Evolutionary conservation across 1,140 invertebrate species (phyloP), one percentile per base, ranked within the genome.

Genomic region (Zaprionus africanus): DNA sequence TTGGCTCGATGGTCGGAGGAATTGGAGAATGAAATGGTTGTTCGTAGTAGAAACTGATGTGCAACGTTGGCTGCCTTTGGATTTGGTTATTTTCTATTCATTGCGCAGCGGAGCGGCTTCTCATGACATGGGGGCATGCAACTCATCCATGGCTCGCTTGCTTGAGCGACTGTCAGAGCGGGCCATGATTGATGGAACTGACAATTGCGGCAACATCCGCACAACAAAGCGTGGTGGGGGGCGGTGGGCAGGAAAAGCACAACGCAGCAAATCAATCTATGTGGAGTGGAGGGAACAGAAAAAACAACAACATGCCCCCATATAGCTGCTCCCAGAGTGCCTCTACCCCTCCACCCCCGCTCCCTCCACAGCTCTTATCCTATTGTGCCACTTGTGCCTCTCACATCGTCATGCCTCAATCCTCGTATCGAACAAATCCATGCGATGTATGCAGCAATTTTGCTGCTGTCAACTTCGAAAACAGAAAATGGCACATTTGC

Each of bases 401-500:
- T 22, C 17, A 11, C 12, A 24, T 12, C 46, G 46, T 24, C 46
- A 22, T 24, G 46, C 19, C 46, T 22, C 46, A 51, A 51, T 51
- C 19, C 46, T 51, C 46, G 46, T 19, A 51, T 51, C 46, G 11
- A 51, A 24, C 46, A 51, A 51, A 51, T 26, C 53, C 53, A 68
- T 82, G 79, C 78, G 65, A 74, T 79, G 78, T 87, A 81, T 80
- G 49, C 69, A 59, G 64, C 81, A 90, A 90, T 88, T 88, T 88
- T 90, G 76, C 64, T 56, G 85, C 85, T 85, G 85, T 88, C 85
- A 90, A 85, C 86, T 88, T 88, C 81, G 79, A 88, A 88, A 88
- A 90, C 85, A 82, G 85, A 88, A 88, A 90, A 85, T 85, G 81
- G 68, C 81, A 88, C 76, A 90, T 88, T 88, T 88, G 85, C 85